phyloP scores from a whole-genome alignment of 1,140 invertebrate species.

The Sycobia sp. region DNA sequence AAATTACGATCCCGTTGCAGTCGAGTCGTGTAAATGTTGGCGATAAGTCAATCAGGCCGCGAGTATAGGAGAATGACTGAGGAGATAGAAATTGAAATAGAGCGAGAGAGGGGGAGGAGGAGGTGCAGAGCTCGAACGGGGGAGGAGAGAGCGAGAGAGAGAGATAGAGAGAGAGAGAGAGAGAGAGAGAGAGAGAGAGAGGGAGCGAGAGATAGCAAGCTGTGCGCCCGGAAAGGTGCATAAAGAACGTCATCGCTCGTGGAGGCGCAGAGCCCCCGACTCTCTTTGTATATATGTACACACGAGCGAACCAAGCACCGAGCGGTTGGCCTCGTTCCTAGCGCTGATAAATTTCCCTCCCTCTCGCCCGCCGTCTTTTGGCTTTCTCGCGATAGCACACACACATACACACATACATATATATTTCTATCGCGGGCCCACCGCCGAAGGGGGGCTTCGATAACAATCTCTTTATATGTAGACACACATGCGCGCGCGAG shows the following conservation, averaged over 20 bases:
- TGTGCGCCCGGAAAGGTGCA: neutral
- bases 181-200: slow-evolving; percentile 1
- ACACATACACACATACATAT: no score
- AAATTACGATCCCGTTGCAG: slow-evolving; percentile 17
- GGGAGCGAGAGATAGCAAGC: no score
- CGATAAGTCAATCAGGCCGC: slow-evolving; percentile 19
- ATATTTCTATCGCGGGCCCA: no score
- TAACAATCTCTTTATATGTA: slow-evolving; percentile 50
- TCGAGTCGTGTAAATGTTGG: slow-evolving; percentile 8
- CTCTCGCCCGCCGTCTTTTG: neutral
- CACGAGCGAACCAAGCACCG: no score
- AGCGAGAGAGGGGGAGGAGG: neutral
- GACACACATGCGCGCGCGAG: no score
- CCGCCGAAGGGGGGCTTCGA: slow-evolving; percentile 36
- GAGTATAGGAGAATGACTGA: neutral
- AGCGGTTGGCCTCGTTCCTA: slow-evolving; percentile 5
- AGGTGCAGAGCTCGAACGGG: no score
- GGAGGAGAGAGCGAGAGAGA: neutral
- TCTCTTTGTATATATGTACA: slow-evolving; percentile 16
- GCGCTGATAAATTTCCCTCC: slow-evolving; percentile 11
- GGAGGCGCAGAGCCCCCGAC: neutral
- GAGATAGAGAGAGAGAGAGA: neutral
- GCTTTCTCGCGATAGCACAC: neutral
- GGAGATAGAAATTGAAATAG: slow-evolving; percentile 10
- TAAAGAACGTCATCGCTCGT: slow-evolving; percentile 5